Evolutionary conservation across 2,888 invertebrate species (phyloP), one percentile per base, ranked within the genome.

Genomic region (Theretra japonica): DNA sequence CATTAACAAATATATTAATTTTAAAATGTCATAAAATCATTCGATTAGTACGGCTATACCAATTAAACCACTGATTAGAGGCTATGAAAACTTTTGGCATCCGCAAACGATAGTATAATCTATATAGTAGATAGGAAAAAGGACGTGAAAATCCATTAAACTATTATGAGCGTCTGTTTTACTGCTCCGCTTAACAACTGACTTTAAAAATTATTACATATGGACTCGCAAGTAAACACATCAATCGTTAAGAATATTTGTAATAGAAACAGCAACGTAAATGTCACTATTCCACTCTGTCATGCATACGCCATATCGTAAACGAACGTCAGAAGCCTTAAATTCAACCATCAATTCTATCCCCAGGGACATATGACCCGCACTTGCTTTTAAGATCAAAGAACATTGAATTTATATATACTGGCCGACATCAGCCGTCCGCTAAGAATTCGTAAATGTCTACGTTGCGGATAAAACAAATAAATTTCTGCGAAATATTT

Each of bases 351-450:
- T 65, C 65, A 41, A 48, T 65, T 41, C 15, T 48, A 25, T 48
- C 41, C 23, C 48, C 23, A 48, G 65, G 17, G 48, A 65, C 48
- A 48, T 48, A 48, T 48, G 41, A 65, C 17, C 48, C 65, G 15
- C 7, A 48, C 23, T 65, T 6, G 65, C 65, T 65, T 65, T 48
- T 65, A 65, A 41, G 48, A 65, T 48, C 65, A 65, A 48, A 65
- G 41, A 65, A 48, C 65, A 65, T 65, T 48, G 23, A 48, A 65
- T 65, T 65, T 65, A 48, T 25, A 65, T 65, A 23, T 23, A 65
- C 48, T 65, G 33, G n/a, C n/a, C 0, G 65, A 25, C 48, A 23
- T 17, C 23, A 41, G 17, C 23, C 4, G 62, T 41, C 41, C n/a
- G 23, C 65, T 65, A 23, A 48, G 48, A 11, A 65, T 65, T 15